phyloP scores from a whole-genome alignment of 2,888 invertebrate genomes.

The Calameuta filiformis region DNA sequence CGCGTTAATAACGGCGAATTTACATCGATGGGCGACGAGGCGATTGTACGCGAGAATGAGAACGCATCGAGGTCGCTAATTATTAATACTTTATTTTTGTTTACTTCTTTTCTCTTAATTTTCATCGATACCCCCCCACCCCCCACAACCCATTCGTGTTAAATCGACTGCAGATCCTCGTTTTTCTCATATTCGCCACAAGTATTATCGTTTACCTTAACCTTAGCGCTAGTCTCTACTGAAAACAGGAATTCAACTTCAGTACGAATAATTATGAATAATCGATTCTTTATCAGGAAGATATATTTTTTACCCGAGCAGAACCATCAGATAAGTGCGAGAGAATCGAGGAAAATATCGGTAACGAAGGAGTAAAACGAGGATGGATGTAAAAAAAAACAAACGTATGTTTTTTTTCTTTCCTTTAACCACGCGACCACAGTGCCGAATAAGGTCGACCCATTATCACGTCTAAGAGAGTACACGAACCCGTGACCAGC shows the following conservation, averaged over 20 bases:
- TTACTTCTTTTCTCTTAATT: neutral
- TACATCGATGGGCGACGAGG: neutral
- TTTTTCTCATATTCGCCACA: neutral
- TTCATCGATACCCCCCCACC: neutral
- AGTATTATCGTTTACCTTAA: neutral
- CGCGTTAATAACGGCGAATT: neutral
- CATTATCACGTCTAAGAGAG: slow-evolving; percentile 5
- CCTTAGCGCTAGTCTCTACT: neutral
- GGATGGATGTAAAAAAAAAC: neutral
- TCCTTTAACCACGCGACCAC: neutral
- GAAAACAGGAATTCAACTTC: too few species aligned
- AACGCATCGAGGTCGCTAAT: neutral
- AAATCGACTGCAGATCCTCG: neutral
- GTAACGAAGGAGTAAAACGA: neutral
- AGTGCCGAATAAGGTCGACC: neutral
- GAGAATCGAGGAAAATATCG: neutral
- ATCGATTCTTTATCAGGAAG: neutral
- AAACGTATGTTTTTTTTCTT: neutral
- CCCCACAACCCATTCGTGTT: neutral
- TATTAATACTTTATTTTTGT: neutral
- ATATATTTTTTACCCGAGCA: neutral
- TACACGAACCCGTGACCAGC: slow-evolving; percentile 33
- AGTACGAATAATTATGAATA: too few species aligned
- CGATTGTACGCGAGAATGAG: neutral
- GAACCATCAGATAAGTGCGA: neutral